These are phyloP conservation scores for Chymomyza procnemis DNA, from an alignment of 2,888 invertebrate genomes.

Conservation along the genomic window DNA sequence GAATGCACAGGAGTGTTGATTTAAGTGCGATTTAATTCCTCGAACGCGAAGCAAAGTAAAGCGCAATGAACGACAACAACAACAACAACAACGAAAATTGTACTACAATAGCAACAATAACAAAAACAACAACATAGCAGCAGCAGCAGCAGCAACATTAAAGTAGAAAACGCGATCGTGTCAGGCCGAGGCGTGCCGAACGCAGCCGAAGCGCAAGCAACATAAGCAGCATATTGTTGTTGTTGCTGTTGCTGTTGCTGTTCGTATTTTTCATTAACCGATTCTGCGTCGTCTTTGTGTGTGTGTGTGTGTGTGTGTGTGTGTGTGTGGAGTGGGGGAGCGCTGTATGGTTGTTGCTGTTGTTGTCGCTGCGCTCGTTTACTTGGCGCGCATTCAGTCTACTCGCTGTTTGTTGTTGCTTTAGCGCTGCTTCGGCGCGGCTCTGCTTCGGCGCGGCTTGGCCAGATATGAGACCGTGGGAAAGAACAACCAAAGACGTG, in stretches of 20 bases:
- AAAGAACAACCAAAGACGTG: conserved; percentile 77
- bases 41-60: conserved; percentile 64
- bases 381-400: conserved; percentile 58
- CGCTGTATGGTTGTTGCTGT: conserved; percentile 19
- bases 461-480: conserved; percentile 79
- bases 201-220: conserved; percentile 37
- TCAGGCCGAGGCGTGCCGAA: conserved; percentile 32
- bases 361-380: conserved; percentile 47
- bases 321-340: not conserved
- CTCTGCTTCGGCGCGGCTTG: conserved; percentile 39
- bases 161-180: conserved; percentile 64
- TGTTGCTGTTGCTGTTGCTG: too few species aligned
- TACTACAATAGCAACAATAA: conserved; percentile 24
- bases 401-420: conserved; percentile 5
- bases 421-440: not conserved
- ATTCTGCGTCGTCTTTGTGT: conserved; percentile 33
- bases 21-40: conserved; percentile 68
- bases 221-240: conserved; percentile 53
- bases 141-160: conserved; percentile 12
- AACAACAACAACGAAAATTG: too few species aligned
- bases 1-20: not conserved
- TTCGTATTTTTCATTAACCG: not conserved
- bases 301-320: not conserved
- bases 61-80: conserved; percentile 67
- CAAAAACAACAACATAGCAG: conserved; percentile 2